Evolutionary conservation across 2,888 invertebrate genomes (phyloP).

Genomic region (Tuberolachnus salignus): DNA sequence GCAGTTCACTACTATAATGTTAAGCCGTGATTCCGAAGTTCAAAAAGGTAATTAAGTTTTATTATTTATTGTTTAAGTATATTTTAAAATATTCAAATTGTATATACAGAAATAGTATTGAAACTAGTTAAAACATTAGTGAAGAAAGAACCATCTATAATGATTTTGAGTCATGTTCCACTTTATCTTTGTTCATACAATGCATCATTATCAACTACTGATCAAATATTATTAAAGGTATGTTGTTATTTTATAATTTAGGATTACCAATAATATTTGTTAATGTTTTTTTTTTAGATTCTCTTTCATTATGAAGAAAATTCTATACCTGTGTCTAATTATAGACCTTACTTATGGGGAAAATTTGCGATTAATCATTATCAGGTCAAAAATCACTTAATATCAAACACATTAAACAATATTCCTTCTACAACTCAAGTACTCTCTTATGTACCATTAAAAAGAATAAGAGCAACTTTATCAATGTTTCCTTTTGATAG

Average conservation of each 20-base stretch:
- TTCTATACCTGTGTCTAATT: conserved; percentile 70
- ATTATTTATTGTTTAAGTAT: conserved; percentile 16
- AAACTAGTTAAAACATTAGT: conserved; percentile 72
- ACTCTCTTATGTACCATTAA: conserved; percentile 48
- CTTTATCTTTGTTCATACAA: conserved; percentile 79
- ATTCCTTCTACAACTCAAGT: conserved; percentile 57
- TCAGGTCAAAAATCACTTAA: conserved; percentile 65
- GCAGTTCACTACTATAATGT: conserved; percentile 74
- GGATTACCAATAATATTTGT: conserved; percentile 61
- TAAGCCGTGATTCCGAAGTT: conserved; percentile 63
- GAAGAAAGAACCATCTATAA: conserved; percentile 69
- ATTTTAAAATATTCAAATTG: conserved; percentile 25
- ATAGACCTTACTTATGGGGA: conserved; percentile 84
- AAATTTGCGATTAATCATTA: conserved; percentile 79
- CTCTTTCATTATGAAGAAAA: conserved; percentile 74
- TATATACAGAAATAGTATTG: conserved; percentile 69
- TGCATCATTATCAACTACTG: conserved; percentile 73
- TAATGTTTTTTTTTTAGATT: conserved; percentile 63
- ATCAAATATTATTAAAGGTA: conserved; percentile 71
- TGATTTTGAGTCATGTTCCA: conserved; percentile 75
- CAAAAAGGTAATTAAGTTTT: conserved; percentile 61
- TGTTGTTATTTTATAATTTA: background rate
- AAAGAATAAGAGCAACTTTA: conserved; percentile 54
- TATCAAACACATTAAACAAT: conserved; percentile 59
- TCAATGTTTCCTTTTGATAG: conserved; percentile 59